These are phyloP conservation scores for Eubasilissa regina DNA, from an alignment of 1,140 invertebrate genomes.

Conservation along the genomic window DNA sequence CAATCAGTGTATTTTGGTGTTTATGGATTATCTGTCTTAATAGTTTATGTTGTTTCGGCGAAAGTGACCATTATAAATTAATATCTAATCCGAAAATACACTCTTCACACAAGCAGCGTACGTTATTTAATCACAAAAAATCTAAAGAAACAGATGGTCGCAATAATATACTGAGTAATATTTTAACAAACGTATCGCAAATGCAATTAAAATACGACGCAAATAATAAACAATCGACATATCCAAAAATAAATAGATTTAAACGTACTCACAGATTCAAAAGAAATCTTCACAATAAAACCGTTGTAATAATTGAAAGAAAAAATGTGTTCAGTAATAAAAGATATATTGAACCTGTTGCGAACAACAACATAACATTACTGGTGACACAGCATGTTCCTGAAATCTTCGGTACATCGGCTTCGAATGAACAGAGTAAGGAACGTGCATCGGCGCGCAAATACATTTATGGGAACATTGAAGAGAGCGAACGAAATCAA, in stretches of 20 bases:
- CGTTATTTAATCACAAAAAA: not conserved
- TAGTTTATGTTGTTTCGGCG: slow-evolving; percentile 30
- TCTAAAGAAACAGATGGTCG: slow-evolving; percentile 3
- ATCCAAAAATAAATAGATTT: not conserved
- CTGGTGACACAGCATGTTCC: not conserved
- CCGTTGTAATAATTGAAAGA: not conserved
- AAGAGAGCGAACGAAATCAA: not conserved
- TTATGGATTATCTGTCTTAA: slow-evolving; percentile 19
- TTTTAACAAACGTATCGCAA: not conserved
- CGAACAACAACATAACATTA: not conserved
- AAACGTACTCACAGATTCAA: slow-evolving; percentile 3
- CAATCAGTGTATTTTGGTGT: slow-evolving; percentile 3
- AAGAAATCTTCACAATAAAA: not conserved
- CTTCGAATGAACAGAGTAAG: not conserved
- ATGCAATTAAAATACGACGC: not conserved
- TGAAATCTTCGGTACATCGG: not conserved
- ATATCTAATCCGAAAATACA: slow-evolving; percentile 27
- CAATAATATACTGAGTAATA: not conserved
- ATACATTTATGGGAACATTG: slow-evolving; percentile 3
- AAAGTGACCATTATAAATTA: slow-evolving; percentile 31
- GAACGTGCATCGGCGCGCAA: not conserved
- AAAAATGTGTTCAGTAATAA: not conserved
- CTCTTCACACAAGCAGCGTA: not conserved
- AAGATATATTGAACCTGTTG: not conserved
- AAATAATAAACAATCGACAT: slow-evolving; percentile 1